Percentiles rank a stretch among this genome's conserved stretches.
Conservation (phyloP, 2,113 vertebrate genomes). For the Spea multiplicata region DNA sequence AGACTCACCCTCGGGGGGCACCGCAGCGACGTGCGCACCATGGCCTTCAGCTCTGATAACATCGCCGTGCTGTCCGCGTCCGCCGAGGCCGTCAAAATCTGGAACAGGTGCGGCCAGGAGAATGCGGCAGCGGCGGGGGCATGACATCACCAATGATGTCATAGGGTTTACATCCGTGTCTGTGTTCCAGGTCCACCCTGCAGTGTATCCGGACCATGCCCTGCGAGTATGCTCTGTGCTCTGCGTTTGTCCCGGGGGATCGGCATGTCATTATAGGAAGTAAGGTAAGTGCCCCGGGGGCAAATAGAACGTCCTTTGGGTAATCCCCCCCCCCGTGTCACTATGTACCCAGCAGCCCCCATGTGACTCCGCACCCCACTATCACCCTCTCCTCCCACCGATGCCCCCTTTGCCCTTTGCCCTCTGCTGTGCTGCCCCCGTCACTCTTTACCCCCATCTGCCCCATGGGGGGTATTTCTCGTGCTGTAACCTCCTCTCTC, state of each 20-base stretch:
- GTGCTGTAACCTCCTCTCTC: neutral
- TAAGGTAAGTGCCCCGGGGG: conserved; percentile 71
- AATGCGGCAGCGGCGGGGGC: neutral
- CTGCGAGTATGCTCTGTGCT: conserved; percentile 91
- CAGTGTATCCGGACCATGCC: conserved; percentile 93
- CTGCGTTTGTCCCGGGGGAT: conserved; percentile 91
- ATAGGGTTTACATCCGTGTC: neutral
- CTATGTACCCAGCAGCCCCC: too few relatives aligned
- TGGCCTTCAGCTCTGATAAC: conserved; percentile 96
- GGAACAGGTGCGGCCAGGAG: conserved; percentile 81
- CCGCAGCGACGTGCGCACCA: conserved; percentile 84
- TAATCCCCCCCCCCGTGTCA: too few relatives aligned
- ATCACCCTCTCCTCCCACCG: neutral
- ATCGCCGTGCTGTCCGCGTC: conserved; percentile 90
- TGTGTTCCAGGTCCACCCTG: conserved; percentile 75
- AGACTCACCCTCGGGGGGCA: conserved; percentile 84
- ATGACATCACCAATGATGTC: too few relatives aligned
- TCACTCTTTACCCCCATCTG: neutral
- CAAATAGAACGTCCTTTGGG: neutral
- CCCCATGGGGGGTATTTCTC: neutral
- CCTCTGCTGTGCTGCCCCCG: neutral
- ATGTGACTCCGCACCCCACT: neutral
- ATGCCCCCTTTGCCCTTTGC: too few relatives aligned
- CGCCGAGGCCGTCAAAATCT: conserved; percentile 88
- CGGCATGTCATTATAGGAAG: conserved; percentile 89